Evolutionary conservation across 30 jellyfish, hydroid and myxozoan species (phyloP).

Genomic region (Aurelia aurita): DNA sequence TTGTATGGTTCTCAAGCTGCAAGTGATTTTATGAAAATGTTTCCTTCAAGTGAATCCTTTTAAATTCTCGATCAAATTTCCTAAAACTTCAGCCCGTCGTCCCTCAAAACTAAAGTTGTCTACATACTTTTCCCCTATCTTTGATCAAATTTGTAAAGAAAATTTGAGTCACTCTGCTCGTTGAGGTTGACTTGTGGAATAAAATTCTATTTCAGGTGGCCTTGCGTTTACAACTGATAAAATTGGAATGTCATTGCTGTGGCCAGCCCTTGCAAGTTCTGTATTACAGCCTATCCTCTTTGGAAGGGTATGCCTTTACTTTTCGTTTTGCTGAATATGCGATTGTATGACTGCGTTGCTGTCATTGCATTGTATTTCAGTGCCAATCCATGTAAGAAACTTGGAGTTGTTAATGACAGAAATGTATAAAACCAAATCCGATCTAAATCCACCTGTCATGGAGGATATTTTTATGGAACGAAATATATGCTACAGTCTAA

Average conservation of each 20-base stretch:
- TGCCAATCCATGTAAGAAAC: too few relatives aligned
- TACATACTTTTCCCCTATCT: neutral
- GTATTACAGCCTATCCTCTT: conserved; percentile 85
- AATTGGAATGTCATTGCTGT: conserved; percentile 83
- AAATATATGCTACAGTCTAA: too few relatives aligned
- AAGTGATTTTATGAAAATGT: too few relatives aligned
- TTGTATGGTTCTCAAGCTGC: too few relatives aligned
- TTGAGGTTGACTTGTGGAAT: neutral
- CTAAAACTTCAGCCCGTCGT: too few relatives aligned
- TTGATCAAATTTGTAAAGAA: neutral
- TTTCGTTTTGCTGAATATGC: neutral
- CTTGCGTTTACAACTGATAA: conserved; percentile 73
- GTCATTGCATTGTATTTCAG: neutral
- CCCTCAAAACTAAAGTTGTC: too few relatives aligned
- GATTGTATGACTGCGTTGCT: neutral
- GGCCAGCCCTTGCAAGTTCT: conserved; percentile 88
- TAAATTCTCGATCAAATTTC: too few relatives aligned
- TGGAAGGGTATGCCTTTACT: conserved; percentile 73
- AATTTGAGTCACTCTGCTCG: neutral
- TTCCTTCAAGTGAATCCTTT: too few relatives aligned
- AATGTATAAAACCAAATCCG: too few relatives aligned
- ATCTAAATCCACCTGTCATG: too few relatives aligned
- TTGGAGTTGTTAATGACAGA: too few relatives aligned
- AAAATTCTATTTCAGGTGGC: conserved; percentile 69
- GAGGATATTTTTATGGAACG: too few relatives aligned